phyloP scores from a whole-genome alignment of 2,888 invertebrate genomes.

The Aporophyla lueneburgensis region DNA sequence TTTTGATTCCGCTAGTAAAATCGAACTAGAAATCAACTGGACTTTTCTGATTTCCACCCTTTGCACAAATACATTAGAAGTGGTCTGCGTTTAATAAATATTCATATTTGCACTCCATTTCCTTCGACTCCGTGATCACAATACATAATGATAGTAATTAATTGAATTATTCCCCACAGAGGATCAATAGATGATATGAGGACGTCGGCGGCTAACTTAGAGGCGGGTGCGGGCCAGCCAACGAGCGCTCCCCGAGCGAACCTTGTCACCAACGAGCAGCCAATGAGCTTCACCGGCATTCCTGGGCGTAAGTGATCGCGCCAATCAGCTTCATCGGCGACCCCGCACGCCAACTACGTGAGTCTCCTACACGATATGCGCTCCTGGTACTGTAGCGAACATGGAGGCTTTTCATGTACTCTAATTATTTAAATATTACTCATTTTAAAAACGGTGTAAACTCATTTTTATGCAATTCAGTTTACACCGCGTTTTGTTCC shows the following conservation, averaged over 20 bases:
- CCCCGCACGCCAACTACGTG: conserved; percentile 35
- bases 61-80: conserved; percentile 19
- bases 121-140: neutral
- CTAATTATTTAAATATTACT: neutral
- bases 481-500: neutral
- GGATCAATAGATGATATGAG: conserved; percentile 95
- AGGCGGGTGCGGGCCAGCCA: conserved; percentile 80
- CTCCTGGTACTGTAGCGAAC: conserved; percentile 65
- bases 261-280: conserved; percentile 95
- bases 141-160: neutral
- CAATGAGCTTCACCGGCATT: conserved; percentile 93
- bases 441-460: neutral
- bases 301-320: conserved; percentile 88
- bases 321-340: conserved; percentile 94
- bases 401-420: conserved; percentile 16
- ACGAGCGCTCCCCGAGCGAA: conserved; percentile 93
- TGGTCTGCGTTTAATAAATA: neutral
- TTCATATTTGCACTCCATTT: conserved; percentile 17
- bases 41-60: neutral
- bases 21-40: neutral
- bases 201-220: conserved; percentile 91
- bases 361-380: conserved; percentile 61
- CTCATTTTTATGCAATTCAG: no score
- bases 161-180: conserved; percentile 83
- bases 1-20: neutral